A percentile compares a stretch with the other conserved stretches of the same genome.
These are phyloP conservation scores for Copidosoma floridanum DNA, from an alignment of 1,140 invertebrate genomes.

Conservation along the genomic window DNA sequence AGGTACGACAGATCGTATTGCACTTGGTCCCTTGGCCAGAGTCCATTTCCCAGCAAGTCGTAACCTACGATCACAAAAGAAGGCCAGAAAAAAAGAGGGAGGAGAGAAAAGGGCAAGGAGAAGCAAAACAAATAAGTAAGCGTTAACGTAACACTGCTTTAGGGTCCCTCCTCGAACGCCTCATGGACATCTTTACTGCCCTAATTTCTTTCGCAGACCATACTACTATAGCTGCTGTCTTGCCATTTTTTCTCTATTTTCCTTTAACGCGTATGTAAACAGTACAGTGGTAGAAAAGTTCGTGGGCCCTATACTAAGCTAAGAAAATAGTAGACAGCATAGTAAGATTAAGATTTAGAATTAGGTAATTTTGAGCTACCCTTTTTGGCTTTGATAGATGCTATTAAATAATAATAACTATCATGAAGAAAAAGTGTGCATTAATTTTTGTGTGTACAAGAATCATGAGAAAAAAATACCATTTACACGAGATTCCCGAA, in stretches of 20 bases:
- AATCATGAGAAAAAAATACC: no score
- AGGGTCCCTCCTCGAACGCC: conserved; percentile 27
- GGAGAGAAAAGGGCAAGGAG: no score
- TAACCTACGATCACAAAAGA: conserved; percentile 47
- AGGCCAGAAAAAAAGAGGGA: no score
- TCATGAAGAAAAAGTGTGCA: no score
- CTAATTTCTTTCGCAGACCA: conserved; percentile 11
- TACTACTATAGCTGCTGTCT: no score
- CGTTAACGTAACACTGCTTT: conserved; percentile 52
- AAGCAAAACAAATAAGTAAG: conserved; percentile 48
- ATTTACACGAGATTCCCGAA: no score
- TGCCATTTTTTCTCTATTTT: no score
- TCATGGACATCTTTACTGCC: conserved; percentile 23
- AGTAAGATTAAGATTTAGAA: conserved; percentile 18
- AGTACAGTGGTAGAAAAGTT: neutral
- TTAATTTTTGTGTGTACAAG: no score
- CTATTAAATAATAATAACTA: no score
- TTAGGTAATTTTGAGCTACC: conserved; percentile 13
- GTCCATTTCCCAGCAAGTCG: conserved; percentile 40
- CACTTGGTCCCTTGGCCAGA: neutral
- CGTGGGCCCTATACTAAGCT: neutral
- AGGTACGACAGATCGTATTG: neutral
- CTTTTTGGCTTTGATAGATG: no score
- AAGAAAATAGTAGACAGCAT: conserved; percentile 15
- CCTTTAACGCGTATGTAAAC: neutral